phyloP scores from a whole-genome alignment of 2,888 invertebrate genomes.

The Drosophila algonquin region DNA sequence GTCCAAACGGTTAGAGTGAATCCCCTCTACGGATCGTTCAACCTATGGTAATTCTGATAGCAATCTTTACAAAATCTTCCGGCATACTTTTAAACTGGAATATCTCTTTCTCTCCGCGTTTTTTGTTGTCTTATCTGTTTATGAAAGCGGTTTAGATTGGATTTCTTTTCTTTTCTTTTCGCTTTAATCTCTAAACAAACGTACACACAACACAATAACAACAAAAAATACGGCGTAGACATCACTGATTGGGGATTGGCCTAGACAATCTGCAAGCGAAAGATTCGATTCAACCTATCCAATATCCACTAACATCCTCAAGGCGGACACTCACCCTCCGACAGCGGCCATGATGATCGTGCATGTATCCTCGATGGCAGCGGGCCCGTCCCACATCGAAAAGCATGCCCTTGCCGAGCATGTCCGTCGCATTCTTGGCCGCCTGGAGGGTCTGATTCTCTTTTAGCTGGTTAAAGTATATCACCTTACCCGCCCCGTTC shows the following conservation, averaged over 20 bases:
- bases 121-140: background rate
- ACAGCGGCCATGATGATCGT: constrained; percentile 73
- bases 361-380: constrained; percentile 55
- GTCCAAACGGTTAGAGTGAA: background rate
- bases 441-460: constrained; percentile 30
- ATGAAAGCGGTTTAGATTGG: background rate
- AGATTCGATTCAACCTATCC: background rate
- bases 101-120: background rate
- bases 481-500: constrained; percentile 48
- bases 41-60: background rate
- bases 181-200: constrained; percentile 17
- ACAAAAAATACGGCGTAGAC: constrained; percentile 15
- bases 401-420: constrained; percentile 64
- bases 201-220: constrained; percentile 13
- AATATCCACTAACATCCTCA: background rate
- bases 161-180: background rate
- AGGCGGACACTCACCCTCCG: constrained; percentile 46
- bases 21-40: background rate
- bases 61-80: background rate
- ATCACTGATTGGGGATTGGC: background rate
- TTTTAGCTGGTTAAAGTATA: constrained; percentile 51
- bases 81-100: background rate
- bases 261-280: constrained; percentile 50
- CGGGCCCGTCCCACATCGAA: constrained; percentile 43
- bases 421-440: constrained; percentile 4